Conservation (phyloP, 2,113 vertebrate genomes). For the Guaruba guarouba region DNA sequence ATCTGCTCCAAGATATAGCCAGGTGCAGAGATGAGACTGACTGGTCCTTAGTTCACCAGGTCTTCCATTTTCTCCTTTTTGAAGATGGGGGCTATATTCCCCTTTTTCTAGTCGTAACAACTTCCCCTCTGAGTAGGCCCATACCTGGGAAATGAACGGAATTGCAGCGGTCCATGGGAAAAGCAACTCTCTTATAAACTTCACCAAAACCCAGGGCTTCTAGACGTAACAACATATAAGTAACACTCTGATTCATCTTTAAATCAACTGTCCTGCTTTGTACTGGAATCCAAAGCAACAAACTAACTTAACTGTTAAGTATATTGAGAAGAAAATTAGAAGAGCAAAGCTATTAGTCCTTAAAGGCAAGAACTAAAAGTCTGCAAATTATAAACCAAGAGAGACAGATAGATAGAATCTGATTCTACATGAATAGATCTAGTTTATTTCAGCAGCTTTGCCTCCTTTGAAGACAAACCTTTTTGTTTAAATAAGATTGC, state of each 20-base stretch:
- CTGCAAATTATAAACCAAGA: neutral
- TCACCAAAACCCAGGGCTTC: neutral
- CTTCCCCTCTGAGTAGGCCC: neutral
- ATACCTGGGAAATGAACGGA: neutral
- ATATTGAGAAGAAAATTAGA: neutral
- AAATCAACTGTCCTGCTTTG: neutral
- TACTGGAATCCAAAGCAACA: neutral
- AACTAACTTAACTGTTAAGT: neutral
- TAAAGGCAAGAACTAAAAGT: neutral
- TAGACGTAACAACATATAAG: neutral
- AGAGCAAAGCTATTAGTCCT: neutral
- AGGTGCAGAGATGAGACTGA: neutral
- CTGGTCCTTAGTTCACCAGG: neutral
- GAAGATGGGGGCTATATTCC: neutral
- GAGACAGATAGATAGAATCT: neutral
- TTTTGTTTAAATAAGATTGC: neutral
- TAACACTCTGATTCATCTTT: neutral
- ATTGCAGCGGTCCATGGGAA: accelerated
- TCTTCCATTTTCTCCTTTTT: neutral
- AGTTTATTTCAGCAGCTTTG: neutral
- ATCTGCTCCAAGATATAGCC: neutral
- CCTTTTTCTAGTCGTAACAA: neutral
- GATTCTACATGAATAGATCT: neutral
- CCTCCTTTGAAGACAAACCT: neutral
- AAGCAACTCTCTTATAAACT: neutral